phyloP scores from a whole-genome alignment of 2,888 invertebrate genomes.

The Dicycla oo region DNA sequence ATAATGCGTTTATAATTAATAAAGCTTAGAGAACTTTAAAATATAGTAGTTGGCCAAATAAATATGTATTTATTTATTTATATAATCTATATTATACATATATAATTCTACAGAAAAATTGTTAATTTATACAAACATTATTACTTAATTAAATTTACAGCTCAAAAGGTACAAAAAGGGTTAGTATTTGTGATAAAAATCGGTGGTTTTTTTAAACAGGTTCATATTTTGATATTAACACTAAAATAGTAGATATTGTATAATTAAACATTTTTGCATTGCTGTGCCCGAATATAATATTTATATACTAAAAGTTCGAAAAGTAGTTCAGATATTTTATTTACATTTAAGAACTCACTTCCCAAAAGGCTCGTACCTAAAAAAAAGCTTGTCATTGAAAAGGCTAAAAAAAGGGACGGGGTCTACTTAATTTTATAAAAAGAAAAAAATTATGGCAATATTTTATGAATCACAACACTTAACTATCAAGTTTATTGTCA shows the following conservation, averaged over 20 bases:
- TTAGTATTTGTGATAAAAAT: conserved; percentile 51
- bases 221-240: conserved; percentile 14
- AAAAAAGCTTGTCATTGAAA: conserved; percentile 20
- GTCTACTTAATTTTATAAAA: conserved; percentile 18
- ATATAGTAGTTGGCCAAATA: conserved; percentile 6
- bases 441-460: conserved; percentile 47
- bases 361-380: conserved; percentile 28
- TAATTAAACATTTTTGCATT: conserved; percentile 22
- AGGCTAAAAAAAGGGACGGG: conserved; percentile 38
- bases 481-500: conserved; percentile 66
- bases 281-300: conserved; percentile 17
- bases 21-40: conserved; percentile 26
- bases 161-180: conserved; percentile 38
- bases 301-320: not conserved
- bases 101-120: conserved; percentile 31
- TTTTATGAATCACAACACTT: conserved; percentile 59
- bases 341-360: conserved; percentile 24
- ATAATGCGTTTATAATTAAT: conserved; percentile 17
- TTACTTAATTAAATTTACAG: conserved; percentile 20
- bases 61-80: conserved; percentile 11
- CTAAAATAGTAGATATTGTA: conserved; percentile 12
- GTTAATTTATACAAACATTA: conserved; percentile 28
- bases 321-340: conserved; percentile 19
- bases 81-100: conserved; percentile 13
- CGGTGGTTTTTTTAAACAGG: conserved; percentile 53